phyloP scores from a whole-genome alignment of 1,140 invertebrate genomes.

The Leptestheria dahalacensis region DNA sequence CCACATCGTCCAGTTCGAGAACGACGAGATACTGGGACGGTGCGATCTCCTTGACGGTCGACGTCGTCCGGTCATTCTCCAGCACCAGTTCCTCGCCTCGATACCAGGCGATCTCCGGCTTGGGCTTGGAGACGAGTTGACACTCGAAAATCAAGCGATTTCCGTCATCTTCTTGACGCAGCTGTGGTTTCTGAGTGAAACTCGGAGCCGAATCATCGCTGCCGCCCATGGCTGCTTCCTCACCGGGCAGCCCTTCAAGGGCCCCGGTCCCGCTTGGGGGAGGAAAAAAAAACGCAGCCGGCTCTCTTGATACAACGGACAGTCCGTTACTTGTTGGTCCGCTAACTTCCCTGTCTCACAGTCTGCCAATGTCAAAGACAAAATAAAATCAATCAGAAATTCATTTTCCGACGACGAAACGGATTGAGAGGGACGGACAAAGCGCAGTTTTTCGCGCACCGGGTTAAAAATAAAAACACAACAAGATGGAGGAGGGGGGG shows the following conservation, averaged over 20 bases:
- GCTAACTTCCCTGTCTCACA: no score
- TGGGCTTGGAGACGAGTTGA: slow-evolving; percentile 68
- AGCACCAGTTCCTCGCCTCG: slow-evolving; percentile 64
- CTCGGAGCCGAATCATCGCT: slow-evolving; percentile 89
- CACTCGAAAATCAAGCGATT: slow-evolving; percentile 92
- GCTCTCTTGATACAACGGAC: no score
- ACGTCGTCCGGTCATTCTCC: slow-evolving; percentile 67
- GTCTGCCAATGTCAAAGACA: no score
- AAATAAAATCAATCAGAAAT: no score
- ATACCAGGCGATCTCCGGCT: slow-evolving; percentile 61
- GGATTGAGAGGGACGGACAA: no score
- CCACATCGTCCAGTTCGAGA: slow-evolving; percentile 84
- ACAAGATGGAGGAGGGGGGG: no score
- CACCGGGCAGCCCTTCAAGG: no score
- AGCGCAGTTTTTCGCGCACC: no score
- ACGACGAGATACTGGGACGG: slow-evolving; percentile 77
- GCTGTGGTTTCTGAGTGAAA: slow-evolving; percentile 91
- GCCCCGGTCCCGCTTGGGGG: neutral
- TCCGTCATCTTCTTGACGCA: slow-evolving; percentile 88
- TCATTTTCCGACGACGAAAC: no score
- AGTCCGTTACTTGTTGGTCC: no score
- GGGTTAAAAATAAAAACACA: no score
- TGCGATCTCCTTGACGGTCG: slow-evolving; percentile 66
- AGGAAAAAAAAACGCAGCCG: no score
- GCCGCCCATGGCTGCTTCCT: slow-evolving; percentile 44